Evolutionary conservation across 1,140 invertebrate genomes (phyloP), one percentile per base, ranked within the genome.

Genomic region (Odontomachus brunneus): DNA sequence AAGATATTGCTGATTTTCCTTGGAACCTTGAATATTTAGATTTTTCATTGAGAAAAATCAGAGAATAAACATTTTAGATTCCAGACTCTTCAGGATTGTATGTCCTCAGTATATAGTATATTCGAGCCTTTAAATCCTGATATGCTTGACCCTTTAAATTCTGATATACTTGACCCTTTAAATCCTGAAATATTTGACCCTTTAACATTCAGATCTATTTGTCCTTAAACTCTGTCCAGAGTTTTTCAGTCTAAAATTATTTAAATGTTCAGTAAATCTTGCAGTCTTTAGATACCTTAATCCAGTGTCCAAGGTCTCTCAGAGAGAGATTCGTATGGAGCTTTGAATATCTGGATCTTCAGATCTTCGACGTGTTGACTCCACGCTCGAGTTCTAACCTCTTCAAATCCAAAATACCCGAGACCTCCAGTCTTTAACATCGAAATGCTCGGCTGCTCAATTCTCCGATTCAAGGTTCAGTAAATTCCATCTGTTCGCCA

Each of bases 271-370:
- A 11, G 38, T 14, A 11, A 57, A 44, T 24, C n/a, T 44, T n/a
- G 1, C 7, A 17, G 38, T 3, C 15, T 33, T 17, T 11, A 26
- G 14, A 24, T 48, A 24, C 1, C n/a, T 24, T 5, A 33, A 5
- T 33, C 29, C 2, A 33, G n/a, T 19, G 26, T 19, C 5, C 44
- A 2, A 75, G 19, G 17, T 22, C 11, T 11, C 24, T n/a, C n/a
- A n/a, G n/a, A n/a, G n/a, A n/a, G 22, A 33, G 15, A 15, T 38
- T 48, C 19, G 2, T 66, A 49, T 19, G 14, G 33, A 62, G 3
- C 12, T 48, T 24, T 3, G 22, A 11, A 49, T 51, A 62, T 62
- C 26, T 9, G 26, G 26, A 63, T 75, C 72, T 63, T 51, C 72
- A 49, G 12, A 17, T 38, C 29, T 33, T 5, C 33, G 72, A 44